Evolutionary conservation across 2,888 invertebrate genomes (phyloP), one percentile per base, ranked within the genome.

Genomic region (Gymnoscelis rufifasciata): DNA sequence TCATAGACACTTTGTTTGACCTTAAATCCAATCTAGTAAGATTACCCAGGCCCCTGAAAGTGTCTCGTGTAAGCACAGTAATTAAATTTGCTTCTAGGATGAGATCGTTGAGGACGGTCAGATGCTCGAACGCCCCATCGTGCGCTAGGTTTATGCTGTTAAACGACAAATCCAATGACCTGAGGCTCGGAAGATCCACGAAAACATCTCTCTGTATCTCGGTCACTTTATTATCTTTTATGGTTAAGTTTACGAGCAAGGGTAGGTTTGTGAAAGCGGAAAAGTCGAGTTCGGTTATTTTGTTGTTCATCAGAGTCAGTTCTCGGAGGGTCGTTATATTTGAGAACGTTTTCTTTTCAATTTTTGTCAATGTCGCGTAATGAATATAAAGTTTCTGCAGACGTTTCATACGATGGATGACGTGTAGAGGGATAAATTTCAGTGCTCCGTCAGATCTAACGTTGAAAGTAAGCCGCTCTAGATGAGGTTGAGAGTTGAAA

Each of bases 121-220:
- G 81, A 66, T 93, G 91, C 63, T 90, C 90, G 71, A 95, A 96
- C 51, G 97, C 94, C 59, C 94, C 94, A 56, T 96, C 96, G 66
- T 97, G 97, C 33, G 96, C 89, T 38, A 93, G 90, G 66, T 93
- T 94, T 57, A 98, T 91, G 66, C 92, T 93, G 83, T 99, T 98
- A 71, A 93, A 93, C 70, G 96, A 95, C 57, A 98, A 89, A 70
- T 92, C 93, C 52, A 98, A 90, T 57, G 92, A 91, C 68, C 91
- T 91, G 62, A 95, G 83, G 49, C 89, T 89, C 1, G 95, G 94
- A 53, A 95, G 79, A 75, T 93, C 92, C 36, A 92, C 90, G 71
- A 96, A 95, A 36, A 94, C 93, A 63, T 92, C 91, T 51, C 93
- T 90, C 70, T 92, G 92, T 66, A 96, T 90, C 73, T 94, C 94